phyloP scores from a whole-genome alignment of 2,797 vertebrate genomes.

The Coreius guichenoti region DNA sequence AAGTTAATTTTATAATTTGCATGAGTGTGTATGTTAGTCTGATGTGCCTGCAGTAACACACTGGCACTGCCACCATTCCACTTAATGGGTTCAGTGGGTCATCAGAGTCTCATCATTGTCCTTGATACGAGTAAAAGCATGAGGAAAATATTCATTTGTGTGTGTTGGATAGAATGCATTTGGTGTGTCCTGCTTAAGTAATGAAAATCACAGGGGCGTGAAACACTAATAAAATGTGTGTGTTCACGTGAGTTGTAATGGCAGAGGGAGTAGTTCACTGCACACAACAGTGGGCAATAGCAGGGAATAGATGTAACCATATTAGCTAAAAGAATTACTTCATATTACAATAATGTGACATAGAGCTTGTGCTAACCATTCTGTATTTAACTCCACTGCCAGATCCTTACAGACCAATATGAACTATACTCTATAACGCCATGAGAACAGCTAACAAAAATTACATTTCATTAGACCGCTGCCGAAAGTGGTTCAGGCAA shows the following conservation, averaged over 20 bases:
- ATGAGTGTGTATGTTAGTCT: neutral
- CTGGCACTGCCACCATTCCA: slow-evolving; percentile 57
- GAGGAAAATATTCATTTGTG: slow-evolving; percentile 32
- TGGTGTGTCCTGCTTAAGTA: slow-evolving; percentile 59
- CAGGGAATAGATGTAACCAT: slow-evolving; percentile 29
- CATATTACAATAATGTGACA: slow-evolving; percentile 50
- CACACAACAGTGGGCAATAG: slow-evolving; percentile 38
- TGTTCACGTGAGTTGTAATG: slow-evolving; percentile 50
- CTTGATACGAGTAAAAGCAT: slow-evolving; percentile 47
- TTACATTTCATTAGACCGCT: slow-evolving; percentile 36
- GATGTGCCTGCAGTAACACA: slow-evolving; percentile 55
- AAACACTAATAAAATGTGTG: slow-evolving; percentile 59
- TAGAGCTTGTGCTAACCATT: slow-evolving; percentile 44
- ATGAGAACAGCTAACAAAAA: slow-evolving; percentile 41
- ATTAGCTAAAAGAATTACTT: slow-evolving; percentile 45
- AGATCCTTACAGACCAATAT: slow-evolving; percentile 37
- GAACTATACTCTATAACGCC: slow-evolving; percentile 29
- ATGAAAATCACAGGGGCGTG: slow-evolving; percentile 55
- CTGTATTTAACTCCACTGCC: slow-evolving; percentile 41
- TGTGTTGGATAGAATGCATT: slow-evolving; percentile 39
- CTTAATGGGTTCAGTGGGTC: slow-evolving; percentile 62
- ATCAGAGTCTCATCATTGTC: slow-evolving; percentile 59
- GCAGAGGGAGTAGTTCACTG: slow-evolving; percentile 38
- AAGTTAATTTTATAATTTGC: neutral
- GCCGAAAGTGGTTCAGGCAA: slow-evolving; percentile 36